Evolutionary conservation across 2,113 vertebrate species (phyloP).

Genomic region (Spea bombifrons): DNA sequence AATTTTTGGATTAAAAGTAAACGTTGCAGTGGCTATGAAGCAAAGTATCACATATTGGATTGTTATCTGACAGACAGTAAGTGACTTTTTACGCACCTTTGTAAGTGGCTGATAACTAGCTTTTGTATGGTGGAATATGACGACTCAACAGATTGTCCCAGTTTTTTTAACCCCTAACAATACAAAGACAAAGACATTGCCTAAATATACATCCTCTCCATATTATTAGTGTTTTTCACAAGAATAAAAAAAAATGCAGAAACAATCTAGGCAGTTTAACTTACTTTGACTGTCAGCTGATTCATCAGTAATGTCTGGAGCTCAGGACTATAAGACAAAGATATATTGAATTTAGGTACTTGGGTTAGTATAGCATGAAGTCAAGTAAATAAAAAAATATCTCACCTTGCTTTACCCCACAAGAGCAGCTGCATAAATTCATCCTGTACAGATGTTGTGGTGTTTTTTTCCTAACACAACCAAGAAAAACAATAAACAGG

Average conservation of each 20-base stretch:
- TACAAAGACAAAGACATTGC: slow-evolving; percentile 34
- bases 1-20: too few species aligned
- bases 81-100: slow-evolving; percentile 72
- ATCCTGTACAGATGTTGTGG: slow-evolving; percentile 93
- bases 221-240: background rate
- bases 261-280: background rate
- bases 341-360: background rate
- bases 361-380: background rate
- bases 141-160: slow-evolving; percentile 94
- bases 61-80: too few species aligned
- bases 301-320: slow-evolving; percentile 95
- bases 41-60: too few species aligned
- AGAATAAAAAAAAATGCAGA: background rate
- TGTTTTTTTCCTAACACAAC: slow-evolving; percentile 85
- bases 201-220: background rate
- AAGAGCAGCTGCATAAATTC: slow-evolving; percentile 94
- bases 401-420: slow-evolving; percentile 96
- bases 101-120: slow-evolving; percentile 93
- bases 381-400: background rate
- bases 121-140: slow-evolving; percentile 98
- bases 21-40: too few species aligned
- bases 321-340: slow-evolving; percentile 73
- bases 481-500: background rate
- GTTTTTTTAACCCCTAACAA: slow-evolving; percentile 90
- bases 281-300: slow-evolving; percentile 93